Evolutionary conservation across 2,797 vertebrate genomes (phyloP), one percentile per base, ranked within the genome.

Genomic region (Botia kubotai): DNA sequence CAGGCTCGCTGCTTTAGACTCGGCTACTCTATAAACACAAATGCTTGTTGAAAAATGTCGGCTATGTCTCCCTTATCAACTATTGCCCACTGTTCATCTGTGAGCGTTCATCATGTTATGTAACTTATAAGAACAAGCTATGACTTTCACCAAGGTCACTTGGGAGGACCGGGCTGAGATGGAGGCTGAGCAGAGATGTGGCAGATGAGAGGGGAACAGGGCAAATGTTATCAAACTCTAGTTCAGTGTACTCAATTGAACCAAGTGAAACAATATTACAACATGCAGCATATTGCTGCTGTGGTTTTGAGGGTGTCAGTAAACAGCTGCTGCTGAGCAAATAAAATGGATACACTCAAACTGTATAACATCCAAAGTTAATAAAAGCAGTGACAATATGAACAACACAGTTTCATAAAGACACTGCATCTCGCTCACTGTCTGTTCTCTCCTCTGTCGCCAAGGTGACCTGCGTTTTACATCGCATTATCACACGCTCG

Each of bases 381-480:
- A 33, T 33, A 33, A 33, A 33, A 33, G 39, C 39, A 7, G 8
- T 43, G 39, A 43, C 6, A 43, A 43, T 10, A 43, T 43, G 6
- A 43, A 7, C 39, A 43, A 33, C 33, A 33, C 33, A 1, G 39
- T 43, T 43, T 43, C 39, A 43, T 43, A 7, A 43, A 43, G 6
- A 8, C 39, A 43, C 39, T 43, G 39, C 26, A 13, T 62, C 23
- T 62, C 46, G 55, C 62, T 81, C 74, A 71, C 29, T 48, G 2
- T 26, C 50, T 52, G 50, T 52, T 48, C 17, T 39, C n/a, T 23
- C 55, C 63, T 67, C 73, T 26, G 4, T 68, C 75, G 0, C 16
- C 87, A 92, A 91, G 88, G 91, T 91, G 88, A 91, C 79, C 68
- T 80, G n/a, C 62, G 1, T 63, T 79, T 81, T 77, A 85, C 87